Conservation (phyloP, 2,888 invertebrate genomes). For the Blastobasis adustella region DNA sequence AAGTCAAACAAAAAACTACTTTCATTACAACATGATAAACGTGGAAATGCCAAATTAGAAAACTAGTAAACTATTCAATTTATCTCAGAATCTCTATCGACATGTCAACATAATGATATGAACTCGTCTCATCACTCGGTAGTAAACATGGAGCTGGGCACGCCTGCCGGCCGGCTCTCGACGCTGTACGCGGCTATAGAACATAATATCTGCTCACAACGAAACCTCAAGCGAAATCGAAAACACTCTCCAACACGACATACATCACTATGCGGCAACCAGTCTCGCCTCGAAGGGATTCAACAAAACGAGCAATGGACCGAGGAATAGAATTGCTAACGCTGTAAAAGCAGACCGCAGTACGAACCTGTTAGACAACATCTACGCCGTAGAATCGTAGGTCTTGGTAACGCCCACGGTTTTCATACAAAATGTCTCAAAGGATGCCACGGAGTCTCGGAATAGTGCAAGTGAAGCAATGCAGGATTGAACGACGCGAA, state of each 20-base stretch:
- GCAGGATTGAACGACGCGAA: no score
- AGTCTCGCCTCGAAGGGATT: background rate
- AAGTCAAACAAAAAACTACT: no score
- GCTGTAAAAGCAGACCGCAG: background rate
- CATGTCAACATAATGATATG: constrained; percentile 6
- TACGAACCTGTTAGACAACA: background rate
- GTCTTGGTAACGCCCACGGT: constrained; percentile 12
- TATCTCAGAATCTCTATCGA: background rate
- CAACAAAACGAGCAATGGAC: constrained; percentile 9
- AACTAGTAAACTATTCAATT: background rate
- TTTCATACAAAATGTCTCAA: background rate
- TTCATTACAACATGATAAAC: no score
- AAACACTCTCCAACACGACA: background rate
- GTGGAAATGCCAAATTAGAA: background rate
- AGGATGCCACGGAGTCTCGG: no score
- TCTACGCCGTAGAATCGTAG: constrained; percentile 11
- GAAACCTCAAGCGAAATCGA: no score
- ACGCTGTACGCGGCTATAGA: constrained; percentile 1
- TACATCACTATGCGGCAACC: constrained; percentile 9
- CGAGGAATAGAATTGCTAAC: background rate
- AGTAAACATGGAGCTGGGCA: constrained; percentile 33
- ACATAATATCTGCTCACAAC: constrained; percentile 4
- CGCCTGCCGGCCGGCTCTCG: constrained; percentile 26
- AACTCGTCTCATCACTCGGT: constrained; percentile 13
- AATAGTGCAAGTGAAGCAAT: no score